Base-by-base conservation (phyloP, 2,113 vertebrate genomes). In the Antechinus stuartii region DNA sequence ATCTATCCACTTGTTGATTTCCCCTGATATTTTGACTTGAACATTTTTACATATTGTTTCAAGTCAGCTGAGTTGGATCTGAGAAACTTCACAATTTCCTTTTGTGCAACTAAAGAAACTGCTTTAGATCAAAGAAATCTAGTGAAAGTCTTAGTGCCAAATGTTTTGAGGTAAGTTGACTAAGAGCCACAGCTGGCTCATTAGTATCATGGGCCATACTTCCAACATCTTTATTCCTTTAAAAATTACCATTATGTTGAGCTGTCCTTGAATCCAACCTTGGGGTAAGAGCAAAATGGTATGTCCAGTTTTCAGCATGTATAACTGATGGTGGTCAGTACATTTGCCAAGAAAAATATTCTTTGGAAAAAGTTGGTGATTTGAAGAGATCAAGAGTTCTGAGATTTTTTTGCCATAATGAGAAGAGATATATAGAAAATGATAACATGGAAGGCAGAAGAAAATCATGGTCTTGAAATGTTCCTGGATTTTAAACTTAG, bases 341-440 rank as follows among this genome's bases (percentile, higher is more conserved):
- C 55, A 96, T 97, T 97, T 97, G 92, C 96, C 93, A 91, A 76
- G 94, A 97, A 97, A 98, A 97, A 97, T 68, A 2, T 96, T 95
- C 61, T 96, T 96, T 92, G 0, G 91, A 94, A 22, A 11, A 90
- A 95, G 94, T 47, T 76, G 50, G n/a, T 95, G 76, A 96, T 53
- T 93, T 84, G 5, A 19, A 96, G 61, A 92, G 68, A 56, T 94
- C 3, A 57, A 93, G 11, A 0, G 23, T 93, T 93, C 91, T 97
- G 90, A 26, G 93, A 95, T 97, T 95, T 96, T 96, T 92, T 98
- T 92, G 96, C 94, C 95, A 95, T 92, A 95, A 95, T 46, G 52
- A 97, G 93, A 84, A 68, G 0, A 52, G 26, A 42, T 54, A 25
- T 96, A 91, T 4, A 94, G 94, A 90, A 92, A 98, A 91, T 35